phyloP scores from a whole-genome alignment of 2,113 vertebrate genomes.

The Actenoides hombroni region DNA sequence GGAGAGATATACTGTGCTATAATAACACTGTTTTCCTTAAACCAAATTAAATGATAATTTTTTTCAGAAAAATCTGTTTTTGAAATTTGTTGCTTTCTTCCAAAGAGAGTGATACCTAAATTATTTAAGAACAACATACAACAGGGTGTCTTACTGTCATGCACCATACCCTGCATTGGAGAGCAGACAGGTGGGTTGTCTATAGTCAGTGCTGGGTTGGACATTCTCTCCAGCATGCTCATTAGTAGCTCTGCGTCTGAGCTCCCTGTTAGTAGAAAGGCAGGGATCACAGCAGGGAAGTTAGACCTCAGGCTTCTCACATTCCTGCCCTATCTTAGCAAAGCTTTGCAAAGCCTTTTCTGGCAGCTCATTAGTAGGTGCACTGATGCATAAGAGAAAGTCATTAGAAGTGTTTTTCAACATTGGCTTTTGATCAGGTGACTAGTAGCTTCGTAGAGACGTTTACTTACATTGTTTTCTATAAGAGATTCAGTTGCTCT shows the following conservation, averaged over 20 bases:
- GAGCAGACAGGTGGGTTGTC: constrained; percentile 93
- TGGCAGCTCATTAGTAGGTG: constrained; percentile 99
- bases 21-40: constrained; percentile 21
- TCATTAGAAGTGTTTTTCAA: constrained; percentile 98
- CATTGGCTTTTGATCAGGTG: constrained; percentile 95
- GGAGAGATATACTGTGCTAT: background rate
- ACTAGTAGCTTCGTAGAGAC: constrained; percentile 85
- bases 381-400: constrained; percentile 99
- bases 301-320: constrained; percentile 95
- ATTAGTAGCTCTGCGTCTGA: constrained; percentile 90
- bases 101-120: constrained; percentile 77
- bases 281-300: constrained; percentile 98
- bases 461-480: constrained; percentile 86
- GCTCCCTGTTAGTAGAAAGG: constrained; percentile 97
- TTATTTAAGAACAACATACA: constrained; percentile 95
- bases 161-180: constrained; percentile 82
- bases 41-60: background rate
- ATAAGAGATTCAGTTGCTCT: constrained; percentile 80
- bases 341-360: constrained; percentile 95
- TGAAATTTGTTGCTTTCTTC: constrained; percentile 24
- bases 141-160: constrained; percentile 87
- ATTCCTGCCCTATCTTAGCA: constrained; percentile 93
- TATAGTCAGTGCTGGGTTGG: constrained; percentile 78
- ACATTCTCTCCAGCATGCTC: constrained; percentile 90
- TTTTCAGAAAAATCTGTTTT: background rate